A percentile compares a stretch with the other conserved stretches of the same genome.
phyloP scores from a whole-genome alignment of 2,797 vertebrate species.

The Nannoperca australis region DNA sequence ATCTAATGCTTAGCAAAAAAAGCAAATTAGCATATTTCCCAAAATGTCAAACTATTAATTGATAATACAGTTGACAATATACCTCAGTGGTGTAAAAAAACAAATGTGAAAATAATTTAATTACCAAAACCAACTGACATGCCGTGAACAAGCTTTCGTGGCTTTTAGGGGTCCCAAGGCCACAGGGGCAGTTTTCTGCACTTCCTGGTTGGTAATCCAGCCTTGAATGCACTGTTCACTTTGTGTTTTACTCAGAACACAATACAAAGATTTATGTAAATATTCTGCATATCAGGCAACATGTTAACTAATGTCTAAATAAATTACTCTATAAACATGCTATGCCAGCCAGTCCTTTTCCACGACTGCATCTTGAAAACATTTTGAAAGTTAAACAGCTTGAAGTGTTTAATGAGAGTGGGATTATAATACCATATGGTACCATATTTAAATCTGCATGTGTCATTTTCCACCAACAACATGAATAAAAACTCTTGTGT shows the following conservation, averaged over 20 bases:
- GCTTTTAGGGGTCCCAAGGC: neutral
- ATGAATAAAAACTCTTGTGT: neutral
- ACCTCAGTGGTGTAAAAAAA: neutral
- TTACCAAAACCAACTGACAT: neutral
- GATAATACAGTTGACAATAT: too few relatives aligned
- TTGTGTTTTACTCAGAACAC: neutral
- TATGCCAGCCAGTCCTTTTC: neutral
- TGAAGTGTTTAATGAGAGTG: neutral
- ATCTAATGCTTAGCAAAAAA: neutral
- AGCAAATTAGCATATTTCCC: neutral
- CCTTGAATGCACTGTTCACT: neutral
- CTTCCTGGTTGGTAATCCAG: neutral
- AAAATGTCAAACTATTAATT: neutral
- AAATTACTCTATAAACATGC: neutral
- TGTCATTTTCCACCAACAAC: slow-evolving; percentile 8
- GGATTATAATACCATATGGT: slow-evolving; percentile 23
- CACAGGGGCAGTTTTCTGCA: too few relatives aligned
- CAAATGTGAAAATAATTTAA: neutral
- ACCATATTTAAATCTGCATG: neutral
- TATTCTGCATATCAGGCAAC: neutral
- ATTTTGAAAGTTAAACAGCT: slow-evolving; percentile 28
- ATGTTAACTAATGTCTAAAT: neutral
- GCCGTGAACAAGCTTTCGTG: neutral
- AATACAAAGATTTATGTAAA: neutral
- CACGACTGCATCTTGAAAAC: neutral